Conservation (phyloP, 2,797 vertebrate species). For the Micromesistius poutassou region DNA sequence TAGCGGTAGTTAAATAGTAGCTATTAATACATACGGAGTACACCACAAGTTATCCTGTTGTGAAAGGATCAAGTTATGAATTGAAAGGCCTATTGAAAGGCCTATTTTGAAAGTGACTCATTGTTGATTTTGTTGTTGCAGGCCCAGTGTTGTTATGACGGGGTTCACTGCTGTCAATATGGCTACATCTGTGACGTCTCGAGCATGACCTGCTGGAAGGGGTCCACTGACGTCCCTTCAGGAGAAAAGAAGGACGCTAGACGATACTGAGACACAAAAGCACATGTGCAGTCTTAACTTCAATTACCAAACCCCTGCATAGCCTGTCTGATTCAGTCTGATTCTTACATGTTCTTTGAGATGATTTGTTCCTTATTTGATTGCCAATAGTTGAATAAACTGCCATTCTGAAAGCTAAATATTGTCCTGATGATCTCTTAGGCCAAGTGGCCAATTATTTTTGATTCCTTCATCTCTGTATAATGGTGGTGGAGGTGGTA, state of each 20-base stretch:
- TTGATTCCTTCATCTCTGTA: not conserved
- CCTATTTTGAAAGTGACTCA: not conserved
- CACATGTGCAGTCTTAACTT: not conserved
- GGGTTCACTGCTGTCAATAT: constrained; percentile 67
- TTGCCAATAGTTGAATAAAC: too few species aligned
- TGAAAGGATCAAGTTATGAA: not conserved
- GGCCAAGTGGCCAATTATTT: too few species aligned
- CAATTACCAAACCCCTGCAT: not conserved
- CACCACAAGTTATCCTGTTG: not conserved
- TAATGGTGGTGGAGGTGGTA: too few species aligned
- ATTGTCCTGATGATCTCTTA: too few species aligned
- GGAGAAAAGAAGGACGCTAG: constrained; percentile 19
- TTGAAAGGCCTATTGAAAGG: not conserved
- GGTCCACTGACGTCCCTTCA: constrained; percentile 21
- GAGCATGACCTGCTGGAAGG: constrained; percentile 29
- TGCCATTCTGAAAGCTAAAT: too few species aligned
- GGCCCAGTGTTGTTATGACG: constrained; percentile 64
- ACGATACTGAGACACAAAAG: constrained; percentile 12
- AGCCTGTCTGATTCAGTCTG: too few species aligned
- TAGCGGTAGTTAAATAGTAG: not conserved
- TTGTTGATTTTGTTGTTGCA: constrained; percentile 40
- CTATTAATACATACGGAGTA: not conserved
- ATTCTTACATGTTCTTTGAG: not conserved
- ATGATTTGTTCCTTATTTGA: not conserved
- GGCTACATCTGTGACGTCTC: constrained; percentile 49